Percentiles rank a stretch among this genome's conserved stretches.
Evolutionary conservation across 2,888 invertebrate species (phyloP).

Genomic region (Caenorhabditis drosophilae): DNA sequence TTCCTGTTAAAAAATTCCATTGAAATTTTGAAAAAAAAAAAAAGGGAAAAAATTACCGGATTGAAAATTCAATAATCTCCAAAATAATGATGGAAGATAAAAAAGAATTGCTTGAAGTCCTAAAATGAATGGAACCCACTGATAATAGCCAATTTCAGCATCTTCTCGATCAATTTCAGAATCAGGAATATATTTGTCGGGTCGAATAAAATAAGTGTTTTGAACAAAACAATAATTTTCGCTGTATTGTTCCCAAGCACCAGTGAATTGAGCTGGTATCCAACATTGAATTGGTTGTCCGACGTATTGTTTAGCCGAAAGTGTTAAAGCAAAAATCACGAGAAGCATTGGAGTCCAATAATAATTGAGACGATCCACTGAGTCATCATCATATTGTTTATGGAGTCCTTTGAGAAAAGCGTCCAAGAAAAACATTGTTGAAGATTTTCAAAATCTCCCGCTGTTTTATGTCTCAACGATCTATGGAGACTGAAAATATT

Average conservation of each 20-base stretch:
- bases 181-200: conserved; percentile 65
- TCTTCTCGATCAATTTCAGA: conserved; percentile 55
- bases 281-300: conserved; percentile 69
- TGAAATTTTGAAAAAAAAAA: not conserved
- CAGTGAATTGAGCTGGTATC: conserved; percentile 69
- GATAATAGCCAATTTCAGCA: conserved; percentile 70
- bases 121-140: conserved; percentile 70
- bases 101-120: conserved; percentile 72
- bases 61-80: conserved; percentile 71
- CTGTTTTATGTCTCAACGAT: conserved; percentile 25
- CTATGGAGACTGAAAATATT: conserved; percentile 27
- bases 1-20: conserved; percentile 6
- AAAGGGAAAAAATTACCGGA: conserved; percentile 54
- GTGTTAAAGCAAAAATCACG: conserved; percentile 67
- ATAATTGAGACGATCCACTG: conserved; percentile 68
- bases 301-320: conserved; percentile 69
- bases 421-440: conserved; percentile 67
- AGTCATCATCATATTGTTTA: conserved; percentile 68
- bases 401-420: conserved; percentile 67
- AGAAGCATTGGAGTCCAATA: conserved; percentile 67
- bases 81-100: conserved; percentile 72
- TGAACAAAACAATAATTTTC: conserved; percentile 69
- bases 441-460: not conserved
- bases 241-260: conserved; percentile 69
- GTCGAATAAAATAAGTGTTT: conserved; percentile 68